Percentiles rank a stretch among this genome's conserved stretches.
These are phyloP conservation scores for Scalopus aquaticus DNA, from an alignment of 2,113 vertebrate genomes.

Conservation along the genomic window DNA sequence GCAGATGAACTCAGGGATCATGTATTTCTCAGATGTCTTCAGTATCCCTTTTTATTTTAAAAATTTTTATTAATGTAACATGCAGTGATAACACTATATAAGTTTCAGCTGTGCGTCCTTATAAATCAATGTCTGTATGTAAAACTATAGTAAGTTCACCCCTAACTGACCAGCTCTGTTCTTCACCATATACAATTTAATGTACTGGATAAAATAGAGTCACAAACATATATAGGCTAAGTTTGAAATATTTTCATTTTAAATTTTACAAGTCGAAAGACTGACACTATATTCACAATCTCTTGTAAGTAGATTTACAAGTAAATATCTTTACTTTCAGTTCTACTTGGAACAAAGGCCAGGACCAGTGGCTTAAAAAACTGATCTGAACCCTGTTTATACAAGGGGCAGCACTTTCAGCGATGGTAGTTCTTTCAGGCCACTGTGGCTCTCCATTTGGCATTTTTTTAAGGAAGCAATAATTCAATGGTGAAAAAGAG, in stretches of 20 bases:
- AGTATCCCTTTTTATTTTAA: neutral
- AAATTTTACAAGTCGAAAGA: neutral
- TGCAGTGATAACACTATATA: too few species aligned
- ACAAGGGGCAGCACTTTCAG: fast-evolving
- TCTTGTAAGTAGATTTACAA: neutral
- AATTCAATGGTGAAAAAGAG: neutral
- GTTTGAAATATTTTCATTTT: neutral
- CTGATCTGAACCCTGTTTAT: neutral
- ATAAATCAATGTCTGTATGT: too few species aligned
- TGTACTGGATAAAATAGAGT: neutral
- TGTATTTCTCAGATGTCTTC: slow-evolving; percentile 35
- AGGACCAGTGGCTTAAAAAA: neutral
- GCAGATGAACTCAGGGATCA: slow-evolving; percentile 17
- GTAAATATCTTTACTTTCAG: neutral
- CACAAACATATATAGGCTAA: neutral
- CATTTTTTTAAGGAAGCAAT: neutral
- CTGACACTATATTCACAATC: neutral
- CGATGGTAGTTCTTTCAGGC: neutral
- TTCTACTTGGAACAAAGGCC: neutral
- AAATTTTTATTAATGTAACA: too few species aligned
- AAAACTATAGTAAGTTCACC: too few species aligned
- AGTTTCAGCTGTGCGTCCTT: too few species aligned
- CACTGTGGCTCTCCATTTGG: too few species aligned
- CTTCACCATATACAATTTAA: neutral
- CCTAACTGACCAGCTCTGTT: too few species aligned